These are phyloP conservation scores for Hucho hucho DNA, from an alignment of 2,113 vertebrate genomes.

Conservation along the genomic window DNA sequence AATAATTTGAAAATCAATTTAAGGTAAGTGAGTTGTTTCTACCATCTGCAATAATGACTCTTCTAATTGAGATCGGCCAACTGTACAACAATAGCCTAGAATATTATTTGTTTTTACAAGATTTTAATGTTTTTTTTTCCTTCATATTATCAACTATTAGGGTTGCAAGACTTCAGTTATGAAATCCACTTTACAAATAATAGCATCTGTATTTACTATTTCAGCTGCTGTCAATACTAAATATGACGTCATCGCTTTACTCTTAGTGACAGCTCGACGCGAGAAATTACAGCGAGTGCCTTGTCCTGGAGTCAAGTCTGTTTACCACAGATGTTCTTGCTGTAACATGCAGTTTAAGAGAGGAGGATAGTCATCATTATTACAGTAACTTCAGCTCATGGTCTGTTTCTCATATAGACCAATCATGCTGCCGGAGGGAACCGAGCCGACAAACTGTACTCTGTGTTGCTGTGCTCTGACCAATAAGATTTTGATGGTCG, in stretches of 20 bases:
- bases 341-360: not conserved
- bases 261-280: not conserved
- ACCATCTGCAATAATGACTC: not conserved
- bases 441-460: slow-evolving; percentile 59
- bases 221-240: slow-evolving; percentile 20
- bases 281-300: not conserved
- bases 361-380: not conserved
- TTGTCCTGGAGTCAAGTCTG: not conserved
- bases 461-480: slow-evolving; percentile 71
- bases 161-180: not conserved
- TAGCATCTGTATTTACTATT: slow-evolving; percentile 52
- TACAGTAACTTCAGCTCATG: not conserved
- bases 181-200: not conserved
- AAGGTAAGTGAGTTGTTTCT: not conserved
- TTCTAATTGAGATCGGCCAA: not conserved
- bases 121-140: not conserved
- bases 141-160: not conserved
- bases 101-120: not conserved
- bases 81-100: not conserved
- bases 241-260: slow-evolving; percentile 33
- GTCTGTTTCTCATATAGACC: not conserved
- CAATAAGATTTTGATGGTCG: slow-evolving; percentile 68
- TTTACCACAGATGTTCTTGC: not conserved
- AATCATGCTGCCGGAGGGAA: slow-evolving; percentile 54
- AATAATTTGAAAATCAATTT: not conserved